Evolutionary conservation across 2,888 invertebrate genomes (phyloP), one percentile per base, ranked within the genome.

Genomic region (Perizoma affinitatum): DNA sequence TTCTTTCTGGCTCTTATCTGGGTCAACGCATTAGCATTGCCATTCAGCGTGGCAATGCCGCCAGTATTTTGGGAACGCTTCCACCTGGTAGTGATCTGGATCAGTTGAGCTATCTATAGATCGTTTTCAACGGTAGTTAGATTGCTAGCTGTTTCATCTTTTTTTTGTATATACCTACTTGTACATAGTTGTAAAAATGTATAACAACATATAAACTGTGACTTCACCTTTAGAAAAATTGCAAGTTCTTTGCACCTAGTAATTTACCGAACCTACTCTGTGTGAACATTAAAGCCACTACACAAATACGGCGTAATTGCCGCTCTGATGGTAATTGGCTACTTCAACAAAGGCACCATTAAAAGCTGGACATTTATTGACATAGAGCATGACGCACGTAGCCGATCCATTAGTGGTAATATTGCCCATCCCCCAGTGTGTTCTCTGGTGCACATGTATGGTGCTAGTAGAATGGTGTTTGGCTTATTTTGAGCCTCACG

Each of bases 321-420:
- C 75, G 72, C 72, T 69, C 71, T 74, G 76, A 74, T 83, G 79
- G 83, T 86, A 84, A 88, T 85, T 87, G 82, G 76, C 76, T 80
- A 82, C 80, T 85, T 83, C 79, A 86, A 86, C 82, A 88, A 86
- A 82, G 79, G 81, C 75, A 75, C 72, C 80, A 83, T 86, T 86
- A 83, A 87, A 87, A 82, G 84, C 82, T 74, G 65, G 75, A 74
- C 75, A 75, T 82, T 80, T 84, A 86, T 87, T 86, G 87, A 84
- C 81, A 83, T 78, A 82, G 78, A 79, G 76, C 74, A 81, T 84
- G 83, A 83, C 80, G 79, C 80, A 80, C 76, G 72, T 71, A 73
- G 71, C 67, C 74, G 76, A 80, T 81, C 85, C 86, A 88, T 87
- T 88, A 88, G 83, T 73, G 80, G 80, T 79, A 63, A 65, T 68